phyloP scores from a whole-genome alignment of 2,113 vertebrate genomes.

The Pelvicachromis taeniatus region DNA sequence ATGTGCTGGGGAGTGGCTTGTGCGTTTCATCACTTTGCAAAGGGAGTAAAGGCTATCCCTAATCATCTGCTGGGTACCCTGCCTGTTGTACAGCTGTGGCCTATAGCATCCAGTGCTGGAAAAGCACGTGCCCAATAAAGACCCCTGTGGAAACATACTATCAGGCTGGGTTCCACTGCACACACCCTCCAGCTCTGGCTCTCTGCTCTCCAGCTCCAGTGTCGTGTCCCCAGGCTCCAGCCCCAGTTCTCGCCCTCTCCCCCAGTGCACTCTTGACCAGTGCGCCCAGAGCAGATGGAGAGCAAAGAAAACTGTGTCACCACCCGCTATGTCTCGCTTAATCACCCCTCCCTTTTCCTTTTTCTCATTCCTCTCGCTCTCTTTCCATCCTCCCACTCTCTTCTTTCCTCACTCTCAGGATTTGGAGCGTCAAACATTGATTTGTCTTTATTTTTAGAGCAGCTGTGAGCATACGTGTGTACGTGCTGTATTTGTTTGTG shows the following conservation, averaged over 20 bases:
- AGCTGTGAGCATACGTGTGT: conserved; percentile 13
- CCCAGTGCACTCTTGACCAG: conserved; percentile 57
- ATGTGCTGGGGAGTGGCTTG: not conserved
- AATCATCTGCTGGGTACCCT: not conserved
- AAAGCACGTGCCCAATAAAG: not conserved
- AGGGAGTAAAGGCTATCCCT: not conserved
- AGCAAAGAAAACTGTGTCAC: conserved; percentile 57
- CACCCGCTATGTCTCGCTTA: conserved; percentile 29
- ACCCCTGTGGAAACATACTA: not conserved
- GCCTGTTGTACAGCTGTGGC: not conserved
- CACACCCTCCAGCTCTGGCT: not conserved
- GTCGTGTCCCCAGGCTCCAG: not conserved
- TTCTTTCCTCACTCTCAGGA: conserved; percentile 35
- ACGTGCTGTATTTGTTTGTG: conserved; percentile 4
- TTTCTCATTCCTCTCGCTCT: conserved; percentile 16
- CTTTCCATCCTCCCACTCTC: conserved; percentile 44
- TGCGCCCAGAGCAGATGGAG: conserved; percentile 41
- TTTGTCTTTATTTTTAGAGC: conserved; percentile 58
- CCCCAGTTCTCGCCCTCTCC: conserved; percentile 36
- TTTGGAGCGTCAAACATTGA: conserved; percentile 55
- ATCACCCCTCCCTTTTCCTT: conserved; percentile 28
- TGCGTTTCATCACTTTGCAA: not conserved
- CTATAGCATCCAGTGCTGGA: not conserved
- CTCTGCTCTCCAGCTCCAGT: not conserved
- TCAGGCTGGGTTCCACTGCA: not conserved